Percentiles rank a stretch among this genome's conserved stretches.
These are phyloP conservation scores for Scomber scombrus DNA, from an alignment of 2,113 vertebrate genomes.

Conservation along the genomic window DNA sequence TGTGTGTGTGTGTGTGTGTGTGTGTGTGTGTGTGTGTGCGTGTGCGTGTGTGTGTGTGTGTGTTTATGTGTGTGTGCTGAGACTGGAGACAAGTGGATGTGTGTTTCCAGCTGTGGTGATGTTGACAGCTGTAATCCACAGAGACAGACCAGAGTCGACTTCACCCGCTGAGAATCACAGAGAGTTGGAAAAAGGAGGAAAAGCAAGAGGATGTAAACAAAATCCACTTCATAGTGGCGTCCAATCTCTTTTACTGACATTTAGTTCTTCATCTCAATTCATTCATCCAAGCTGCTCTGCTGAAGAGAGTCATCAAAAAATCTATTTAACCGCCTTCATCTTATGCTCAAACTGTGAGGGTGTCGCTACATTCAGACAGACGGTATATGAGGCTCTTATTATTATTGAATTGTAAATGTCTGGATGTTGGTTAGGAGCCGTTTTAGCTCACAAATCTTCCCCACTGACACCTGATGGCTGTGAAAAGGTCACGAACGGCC, in stretches of 20 bases:
- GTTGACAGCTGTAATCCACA: conserved; percentile 22
- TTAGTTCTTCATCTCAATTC: neutral
- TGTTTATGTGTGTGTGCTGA: neutral
- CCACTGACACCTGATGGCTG: neutral
- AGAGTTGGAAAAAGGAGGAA: conserved; percentile 23
- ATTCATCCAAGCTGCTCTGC: conserved; percentile 9
- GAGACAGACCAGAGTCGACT: neutral
- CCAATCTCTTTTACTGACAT: neutral
- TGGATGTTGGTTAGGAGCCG: neutral
- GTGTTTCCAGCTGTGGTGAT: conserved; percentile 31
- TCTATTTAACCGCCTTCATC: neutral
- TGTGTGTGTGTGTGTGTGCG: neutral
- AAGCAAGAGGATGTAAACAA: conserved; percentile 11
- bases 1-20: no score
- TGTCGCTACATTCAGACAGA: neutral
- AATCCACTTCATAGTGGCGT: neutral
- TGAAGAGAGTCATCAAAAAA: neutral
- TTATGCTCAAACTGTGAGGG: neutral
- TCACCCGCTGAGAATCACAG: neutral
- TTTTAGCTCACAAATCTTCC: neutral
- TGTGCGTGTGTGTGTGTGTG: no score
- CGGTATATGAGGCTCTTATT: neutral
- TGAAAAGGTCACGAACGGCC: neutral
- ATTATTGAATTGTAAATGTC: neutral
- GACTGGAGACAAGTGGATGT: conserved; percentile 4